Evolutionary conservation across 2,888 invertebrate species (phyloP), one percentile per base, ranked within the genome.

Genomic region (Sarcophaga variegata): DNA sequence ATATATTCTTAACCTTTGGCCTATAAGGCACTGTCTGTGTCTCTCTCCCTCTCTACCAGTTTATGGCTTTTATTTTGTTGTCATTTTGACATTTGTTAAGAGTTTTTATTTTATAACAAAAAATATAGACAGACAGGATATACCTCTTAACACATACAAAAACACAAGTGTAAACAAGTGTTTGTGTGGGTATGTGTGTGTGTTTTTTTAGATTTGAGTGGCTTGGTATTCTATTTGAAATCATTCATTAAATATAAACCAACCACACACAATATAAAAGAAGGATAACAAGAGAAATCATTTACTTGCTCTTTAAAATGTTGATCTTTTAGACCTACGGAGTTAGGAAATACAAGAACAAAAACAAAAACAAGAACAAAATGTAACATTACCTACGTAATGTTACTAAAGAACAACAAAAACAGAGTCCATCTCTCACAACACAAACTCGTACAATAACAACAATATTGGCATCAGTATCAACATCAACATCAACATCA

Each of bases 221-320:
- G 74, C 74, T 78, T 67, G 37, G 2, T 83, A 66, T 74, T 81
- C 78, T 66, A 74, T 83, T 80, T 75, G 77, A 69, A 54, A 22
- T 66, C 59, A 54, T 54, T 80, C 83, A 78, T 87, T 83, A 83
- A 78, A 87, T 81, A 78, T 75, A 75, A 49, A 11, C 83, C 70
- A 85, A 84, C 83, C 88, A 54, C 17, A 14, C 54, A 88, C 78
- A 88, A 86, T 47, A 83, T 78, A 78, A 74, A 22, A 70, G 14
- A 17, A 76, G 81, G 83, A 86, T 81, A 85, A 88, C 88, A 87
- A 85, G 85, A 87, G 83, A 88, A 87, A 88, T 87, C 87, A 85
- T 88, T 88, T 87, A 85, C 85, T 72, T 83, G 85, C 78, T 83
- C 70, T 81, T 87, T 84, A 87, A 87, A 87, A 87, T 84, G 62